Percentiles rank a stretch among this genome's conserved stretches.
These are phyloP conservation scores for Ammospiza nelsoni DNA, from an alignment of 2,113 vertebrate genomes.

Conservation along the genomic window DNA sequence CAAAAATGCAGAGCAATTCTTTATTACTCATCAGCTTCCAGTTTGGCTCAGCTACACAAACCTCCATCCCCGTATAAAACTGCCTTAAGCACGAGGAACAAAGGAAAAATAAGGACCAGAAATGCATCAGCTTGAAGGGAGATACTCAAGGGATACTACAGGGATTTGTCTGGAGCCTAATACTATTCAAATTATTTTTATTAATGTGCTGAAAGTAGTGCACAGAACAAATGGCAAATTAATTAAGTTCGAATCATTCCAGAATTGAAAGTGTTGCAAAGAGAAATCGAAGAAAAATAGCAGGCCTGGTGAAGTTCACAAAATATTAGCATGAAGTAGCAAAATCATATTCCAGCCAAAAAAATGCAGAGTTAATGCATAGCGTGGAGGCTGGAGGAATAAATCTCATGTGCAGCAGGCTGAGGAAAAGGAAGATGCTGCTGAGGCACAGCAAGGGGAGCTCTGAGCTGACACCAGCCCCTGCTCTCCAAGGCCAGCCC, in stretches of 20 bases:
- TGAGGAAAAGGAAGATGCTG: not conserved
- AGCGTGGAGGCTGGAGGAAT: not conserved
- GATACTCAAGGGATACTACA: not conserved
- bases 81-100: not conserved
- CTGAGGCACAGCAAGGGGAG: not conserved
- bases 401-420: not conserved
- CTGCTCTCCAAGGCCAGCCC: not conserved
- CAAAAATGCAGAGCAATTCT: not conserved
- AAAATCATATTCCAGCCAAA: not conserved
- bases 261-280: not conserved
- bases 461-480: accelerated
- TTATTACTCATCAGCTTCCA: conserved; percentile 26
- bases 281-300: conserved; percentile 13
- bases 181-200: conserved; percentile 13
- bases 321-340: not conserved
- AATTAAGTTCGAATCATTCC: conserved; percentile 2
- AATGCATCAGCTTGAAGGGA: conserved; percentile 6
- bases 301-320: not conserved
- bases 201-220: conserved; percentile 10
- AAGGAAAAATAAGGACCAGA: conserved; percentile 25
- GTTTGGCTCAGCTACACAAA: not conserved
- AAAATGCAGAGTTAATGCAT: not conserved
- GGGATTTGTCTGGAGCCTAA: not conserved
- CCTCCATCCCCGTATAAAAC: not conserved
- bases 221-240: not conserved